Evolutionary conservation across 2,113 vertebrate genomes (phyloP), one percentile per base, ranked within the genome.

Genomic region (Philantomba maxwellii): DNA sequence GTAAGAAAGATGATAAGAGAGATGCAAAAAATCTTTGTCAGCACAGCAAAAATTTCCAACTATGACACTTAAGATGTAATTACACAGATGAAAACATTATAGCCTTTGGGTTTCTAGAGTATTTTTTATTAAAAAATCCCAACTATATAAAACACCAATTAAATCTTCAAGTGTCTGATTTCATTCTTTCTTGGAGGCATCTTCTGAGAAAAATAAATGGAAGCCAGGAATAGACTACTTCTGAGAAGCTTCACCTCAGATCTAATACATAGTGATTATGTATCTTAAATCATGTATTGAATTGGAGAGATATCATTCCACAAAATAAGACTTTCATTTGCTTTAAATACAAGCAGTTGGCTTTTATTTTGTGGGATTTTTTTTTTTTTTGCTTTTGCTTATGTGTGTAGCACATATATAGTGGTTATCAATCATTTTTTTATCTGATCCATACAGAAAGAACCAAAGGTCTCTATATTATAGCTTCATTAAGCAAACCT

Each of bases 151-250:
- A 95, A 89, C 30, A 90, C 70, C 23, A 66, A 49, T 93, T 90
- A 88, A 96, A 73, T 95, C 53, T 70, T 96, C 28, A 94, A 75
- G 70, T 89, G 33, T 45, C 49, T 90, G 11, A 85, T 96, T 91
- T 93, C 30, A 78, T 91, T 97, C 62, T 96, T 96, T 47, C 62
- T 88, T 96, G 78, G 70, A 64, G 55, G 57, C 30, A 95, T 96
- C 87, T 60, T 96, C 60, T 91, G 58, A 97, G 92, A 88, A 92
- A 89, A 93, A 51, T 92, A 93, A 55, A 87, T 10, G 26, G 30
- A 96, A 96, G 80, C n/a, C 26, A 91, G 14, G 81, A 94, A 88
- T 36, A 93, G 51, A 81, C 51, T 80, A 51, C 83, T 91, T 91
- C 30, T 88, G 84, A 92, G 93, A 93, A 97, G 91, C n/a, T 60